These are phyloP conservation scores for Chrysolophus pictus DNA, from an alignment of 2,797 vertebrate genomes.

Conservation along the genomic window DNA sequence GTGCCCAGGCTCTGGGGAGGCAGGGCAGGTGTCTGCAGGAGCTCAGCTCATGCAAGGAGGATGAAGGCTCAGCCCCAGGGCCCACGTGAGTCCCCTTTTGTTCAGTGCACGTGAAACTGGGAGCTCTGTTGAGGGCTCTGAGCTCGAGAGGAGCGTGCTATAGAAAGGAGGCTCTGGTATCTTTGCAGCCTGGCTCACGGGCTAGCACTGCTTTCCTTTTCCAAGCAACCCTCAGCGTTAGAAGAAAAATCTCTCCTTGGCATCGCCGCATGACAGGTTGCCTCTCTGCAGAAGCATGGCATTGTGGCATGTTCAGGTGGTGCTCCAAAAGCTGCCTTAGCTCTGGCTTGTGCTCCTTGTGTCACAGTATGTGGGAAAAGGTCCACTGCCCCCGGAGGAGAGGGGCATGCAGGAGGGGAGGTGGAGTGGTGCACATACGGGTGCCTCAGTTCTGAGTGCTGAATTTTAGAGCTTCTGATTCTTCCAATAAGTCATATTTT, in stretches of 20 bases:
- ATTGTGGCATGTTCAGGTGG: neutral
- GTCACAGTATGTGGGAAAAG: neutral
- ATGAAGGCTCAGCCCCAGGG: neutral
- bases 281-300: slow-evolving; percentile 30
- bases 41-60: rapidly evolving
- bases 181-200: neutral
- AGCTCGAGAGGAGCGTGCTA: neutral
- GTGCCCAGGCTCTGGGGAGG: neutral
- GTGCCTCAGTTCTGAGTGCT: rapidly evolving
- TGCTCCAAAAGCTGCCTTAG: neutral
- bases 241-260: slow-evolving; percentile 9
- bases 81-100: rapidly evolving
- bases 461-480: neutral
- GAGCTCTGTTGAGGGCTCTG: neutral
- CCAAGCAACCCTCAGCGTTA: neutral
- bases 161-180: neutral
- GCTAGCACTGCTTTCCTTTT: neutral
- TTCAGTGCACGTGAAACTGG: rapidly evolving
- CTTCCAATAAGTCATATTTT: neutral
- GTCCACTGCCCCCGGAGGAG: rapidly evolving
- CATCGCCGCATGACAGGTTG: slow-evolving; percentile 27
- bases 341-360: neutral
- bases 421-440: rapidly evolving
- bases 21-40: neutral
- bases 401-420: neutral